phyloP scores from a whole-genome alignment of 1,140 invertebrate species.

The Platorchestia sp. region DNA sequence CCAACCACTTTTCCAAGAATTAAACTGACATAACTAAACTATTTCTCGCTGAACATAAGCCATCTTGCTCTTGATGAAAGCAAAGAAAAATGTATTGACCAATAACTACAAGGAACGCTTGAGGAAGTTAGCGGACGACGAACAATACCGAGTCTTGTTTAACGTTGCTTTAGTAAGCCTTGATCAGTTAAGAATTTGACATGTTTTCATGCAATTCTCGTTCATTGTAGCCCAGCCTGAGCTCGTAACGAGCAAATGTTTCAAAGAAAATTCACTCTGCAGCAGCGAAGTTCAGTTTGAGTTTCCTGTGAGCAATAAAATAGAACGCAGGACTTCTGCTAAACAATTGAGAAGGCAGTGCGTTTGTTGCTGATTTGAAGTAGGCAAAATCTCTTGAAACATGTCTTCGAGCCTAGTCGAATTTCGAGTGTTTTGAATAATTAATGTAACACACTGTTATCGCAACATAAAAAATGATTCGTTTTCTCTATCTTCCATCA shows the following conservation, averaged over 20 bases:
- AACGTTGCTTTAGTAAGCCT: neutral
- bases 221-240: neutral
- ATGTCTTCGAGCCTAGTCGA: neutral
- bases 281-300: neutral
- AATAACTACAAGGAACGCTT: neutral
- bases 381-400: neutral
- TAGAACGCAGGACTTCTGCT: neutral
- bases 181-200: neutral
- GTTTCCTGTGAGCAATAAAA: constrained; percentile 12
- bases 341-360: neutral
- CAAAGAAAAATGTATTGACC: neutral
- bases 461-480: neutral
- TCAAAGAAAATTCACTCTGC: constrained; percentile 19
- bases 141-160: neutral
- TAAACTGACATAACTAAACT: neutral
- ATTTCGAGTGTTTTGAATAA: neutral
- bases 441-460: neutral
- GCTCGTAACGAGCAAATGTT: constrained; percentile 30
- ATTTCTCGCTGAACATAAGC: neutral
- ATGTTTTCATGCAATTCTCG: neutral
- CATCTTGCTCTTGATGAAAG: neutral
- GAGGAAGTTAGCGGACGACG: neutral
- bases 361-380: neutral
- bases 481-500: too few relatives aligned
- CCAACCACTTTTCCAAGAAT: neutral